phyloP scores from a whole-genome alignment of 2,888 invertebrate species.

The Thymelicus lineola region DNA sequence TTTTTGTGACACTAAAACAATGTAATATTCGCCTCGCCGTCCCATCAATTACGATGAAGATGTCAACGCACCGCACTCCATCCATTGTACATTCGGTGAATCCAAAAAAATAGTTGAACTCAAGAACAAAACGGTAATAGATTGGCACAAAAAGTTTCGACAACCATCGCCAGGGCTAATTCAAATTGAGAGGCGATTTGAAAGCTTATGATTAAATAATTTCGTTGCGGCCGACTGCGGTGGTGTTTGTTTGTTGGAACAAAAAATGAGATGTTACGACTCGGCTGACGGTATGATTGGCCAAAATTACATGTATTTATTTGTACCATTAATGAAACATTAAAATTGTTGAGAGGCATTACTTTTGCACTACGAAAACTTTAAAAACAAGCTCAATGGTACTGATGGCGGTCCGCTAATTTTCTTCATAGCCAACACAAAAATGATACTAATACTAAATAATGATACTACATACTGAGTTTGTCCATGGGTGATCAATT shows the following conservation, averaged over 20 bases:
- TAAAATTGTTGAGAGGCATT: not conserved
- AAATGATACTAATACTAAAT: no score
- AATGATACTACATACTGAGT: no score
- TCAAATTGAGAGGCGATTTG: slow-evolving; percentile 68
- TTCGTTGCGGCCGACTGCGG: slow-evolving; percentile 57
- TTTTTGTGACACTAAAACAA: slow-evolving; percentile 49
- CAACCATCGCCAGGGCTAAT: slow-evolving; percentile 61
- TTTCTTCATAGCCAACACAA: no score
- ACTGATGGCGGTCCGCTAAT: not conserved
- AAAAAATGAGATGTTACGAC: slow-evolving; percentile 59
- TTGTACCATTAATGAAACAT: slow-evolving; percentile 25
- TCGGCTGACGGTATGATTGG: slow-evolving; percentile 54
- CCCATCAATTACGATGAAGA: slow-evolving; percentile 51
- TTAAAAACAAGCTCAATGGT: not conserved
- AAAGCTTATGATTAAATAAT: slow-evolving; percentile 75
- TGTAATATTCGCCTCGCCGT: slow-evolving; percentile 44
- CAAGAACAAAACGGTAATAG: slow-evolving; percentile 59
- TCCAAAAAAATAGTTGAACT: slow-evolving; percentile 53
- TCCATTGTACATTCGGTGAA: slow-evolving; percentile 43
- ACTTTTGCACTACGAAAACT: not conserved
- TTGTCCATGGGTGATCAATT: no score
- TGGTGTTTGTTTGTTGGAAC: slow-evolving; percentile 55
- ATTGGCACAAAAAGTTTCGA: slow-evolving; percentile 60
- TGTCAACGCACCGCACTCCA: slow-evolving; percentile 51
- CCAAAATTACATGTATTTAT: slow-evolving; percentile 53